Evolutionary conservation across 2,888 invertebrate species (phyloP).

Genomic region (Sesia bembeciformis): DNA sequence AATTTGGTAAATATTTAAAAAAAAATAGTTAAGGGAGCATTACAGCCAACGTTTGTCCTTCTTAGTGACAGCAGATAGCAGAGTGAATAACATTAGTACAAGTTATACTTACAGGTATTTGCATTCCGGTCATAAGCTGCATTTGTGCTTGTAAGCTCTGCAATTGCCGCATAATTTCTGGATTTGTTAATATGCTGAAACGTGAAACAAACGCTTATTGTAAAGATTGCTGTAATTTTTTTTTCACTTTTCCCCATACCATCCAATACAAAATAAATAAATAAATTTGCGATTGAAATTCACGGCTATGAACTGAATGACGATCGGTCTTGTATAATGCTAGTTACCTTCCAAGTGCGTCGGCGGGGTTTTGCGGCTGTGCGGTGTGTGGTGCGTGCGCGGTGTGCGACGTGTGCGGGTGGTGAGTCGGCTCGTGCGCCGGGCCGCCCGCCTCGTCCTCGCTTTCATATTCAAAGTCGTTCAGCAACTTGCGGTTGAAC

Average conservation of each 20-base stretch:
- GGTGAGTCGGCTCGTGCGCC: constrained; percentile 28
- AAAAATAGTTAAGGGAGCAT: no score
- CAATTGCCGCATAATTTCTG: constrained; percentile 91
- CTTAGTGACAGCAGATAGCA: no score
- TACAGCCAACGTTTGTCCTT: no score
- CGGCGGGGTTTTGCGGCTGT: constrained; percentile 31
- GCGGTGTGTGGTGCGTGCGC: constrained; percentile 10
- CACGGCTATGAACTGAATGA: no score
- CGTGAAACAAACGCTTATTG: constrained; percentile 8
- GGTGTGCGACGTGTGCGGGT: constrained; percentile 8
- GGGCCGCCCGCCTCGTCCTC: constrained; percentile 84
- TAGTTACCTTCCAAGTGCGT: constrained; percentile 53
- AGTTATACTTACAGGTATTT: constrained; percentile 50
- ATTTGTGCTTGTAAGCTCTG: constrained; percentile 83
- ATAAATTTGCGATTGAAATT: no score
- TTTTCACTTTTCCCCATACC: no score
- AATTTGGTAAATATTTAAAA: no score
- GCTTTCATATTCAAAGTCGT: constrained; percentile 92
- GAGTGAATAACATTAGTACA: no score
- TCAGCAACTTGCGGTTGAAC: constrained; percentile 87
- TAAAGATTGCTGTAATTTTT: no score
- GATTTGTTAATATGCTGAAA: constrained; percentile 84
- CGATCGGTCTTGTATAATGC: neutral
- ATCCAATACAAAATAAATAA: no score
- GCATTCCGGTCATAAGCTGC: constrained; percentile 67